Percentiles rank a stretch among this genome's conserved stretches.
phyloP scores from a whole-genome alignment of 2,113 vertebrate species.

The Ranitomeya variabilis region DNA sequence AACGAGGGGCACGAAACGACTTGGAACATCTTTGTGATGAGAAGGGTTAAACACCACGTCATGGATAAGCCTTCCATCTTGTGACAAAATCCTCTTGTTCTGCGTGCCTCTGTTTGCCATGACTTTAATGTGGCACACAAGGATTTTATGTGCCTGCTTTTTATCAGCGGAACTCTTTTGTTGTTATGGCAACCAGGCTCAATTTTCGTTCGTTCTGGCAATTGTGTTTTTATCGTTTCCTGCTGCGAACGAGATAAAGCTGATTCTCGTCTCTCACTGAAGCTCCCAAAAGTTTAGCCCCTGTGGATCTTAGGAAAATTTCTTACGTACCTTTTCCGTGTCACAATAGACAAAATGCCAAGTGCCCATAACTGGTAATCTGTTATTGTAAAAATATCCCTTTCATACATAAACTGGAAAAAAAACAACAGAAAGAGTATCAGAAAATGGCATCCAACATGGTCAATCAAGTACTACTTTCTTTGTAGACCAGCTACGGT shows the following conservation, averaged over 20 bases:
- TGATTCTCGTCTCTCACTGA: conserved; percentile 70
- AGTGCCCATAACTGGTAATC: not conserved
- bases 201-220: conserved; percentile 76
- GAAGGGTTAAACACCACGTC: conserved; percentile 6
- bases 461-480: not conserved
- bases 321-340: not conserved
- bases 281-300: conserved; percentile 69
- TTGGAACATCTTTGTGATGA: not conserved
- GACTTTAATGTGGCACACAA: conserved; percentile 71
- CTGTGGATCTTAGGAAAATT: conserved; percentile 20
- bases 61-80: conserved; percentile 24
- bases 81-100: conserved; percentile 51
- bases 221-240: conserved; percentile 79
- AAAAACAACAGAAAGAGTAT: not conserved
- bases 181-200: conserved; percentile 80
- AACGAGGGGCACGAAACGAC: not conserved
- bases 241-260: conserved; percentile 78
- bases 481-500: not conserved
- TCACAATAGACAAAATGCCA: conserved; percentile 13
- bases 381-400: not conserved
- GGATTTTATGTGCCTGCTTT: conserved; percentile 73
- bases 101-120: conserved; percentile 74
- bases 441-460: not conserved
- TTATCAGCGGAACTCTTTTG: conserved; percentile 78
- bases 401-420: not conserved